Base-by-base conservation (phyloP, 2,888 invertebrate species). In the Drosophila kambysellisi region DNA sequence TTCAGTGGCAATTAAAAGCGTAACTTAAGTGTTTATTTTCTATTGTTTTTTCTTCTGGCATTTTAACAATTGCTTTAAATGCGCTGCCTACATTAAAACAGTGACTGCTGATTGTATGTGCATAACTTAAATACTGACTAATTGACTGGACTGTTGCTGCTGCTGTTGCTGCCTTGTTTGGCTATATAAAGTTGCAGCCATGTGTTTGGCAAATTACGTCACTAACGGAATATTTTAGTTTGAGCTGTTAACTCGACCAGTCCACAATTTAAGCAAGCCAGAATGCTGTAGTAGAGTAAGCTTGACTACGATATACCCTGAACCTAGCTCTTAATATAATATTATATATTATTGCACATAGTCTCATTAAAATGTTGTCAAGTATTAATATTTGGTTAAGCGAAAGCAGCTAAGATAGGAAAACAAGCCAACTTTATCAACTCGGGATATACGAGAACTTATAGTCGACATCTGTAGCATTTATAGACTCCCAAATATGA, bases 81-180 rank as follows among this genome's bases (percentile, higher is more conserved):
- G 65, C 29, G 48, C 25, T 70, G 69, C 69, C 80, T 73, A 75
- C 72, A 74, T 72, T 74, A 48, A 35, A 50, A 41, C n/a, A 57
- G 57, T 75, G 48, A n/a, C 52, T 72, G 56, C 72, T 74, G 58
- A 76, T 81, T 70, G 66, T 87, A 80, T 87, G 85, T 82, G 80
- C 85, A 89, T 89, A 87, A 79, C 74, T 81, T 85, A 57, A 46
- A 57, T 72, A 59, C 20, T 50, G 52, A 58, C 82, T 84, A 88
- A 83, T 79, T 79, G 79, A 50, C 65, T 43, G 66, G 56, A 66
- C 58, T 39, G 37, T n/a, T 54, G 25, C 25, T 56, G 48, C 32
- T 59, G 43, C 25, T 8, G 46, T 20, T 6, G 25, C 25, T 56
- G 48, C 32, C 63, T 54, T 43, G 39, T 25, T 58, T 17, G 52